These are phyloP conservation scores for Stercorarius parasiticus DNA, from an alignment of 2,113 vertebrate genomes.

Conservation along the genomic window DNA sequence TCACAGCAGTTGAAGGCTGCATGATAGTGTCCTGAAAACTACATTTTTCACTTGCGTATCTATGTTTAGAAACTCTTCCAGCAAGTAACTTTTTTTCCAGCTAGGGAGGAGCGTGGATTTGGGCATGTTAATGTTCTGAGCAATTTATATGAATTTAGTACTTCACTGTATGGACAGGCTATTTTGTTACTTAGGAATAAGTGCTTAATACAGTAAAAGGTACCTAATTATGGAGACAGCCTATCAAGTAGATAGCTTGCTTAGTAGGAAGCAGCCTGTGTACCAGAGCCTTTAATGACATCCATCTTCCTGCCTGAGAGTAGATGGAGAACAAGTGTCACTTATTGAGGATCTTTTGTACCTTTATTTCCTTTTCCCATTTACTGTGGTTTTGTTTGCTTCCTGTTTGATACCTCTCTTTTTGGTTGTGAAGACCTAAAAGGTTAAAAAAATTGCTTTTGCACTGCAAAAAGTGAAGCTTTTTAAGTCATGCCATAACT, in stretches of 20 bases:
- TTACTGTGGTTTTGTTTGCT: neutral
- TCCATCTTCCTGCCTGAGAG: neutral
- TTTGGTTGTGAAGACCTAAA: neutral
- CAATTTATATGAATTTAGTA: neutral
- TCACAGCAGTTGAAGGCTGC: neutral
- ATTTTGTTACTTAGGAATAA: neutral
- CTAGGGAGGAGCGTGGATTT: neutral
- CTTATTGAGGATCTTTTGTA: neutral
- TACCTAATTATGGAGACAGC: neutral
- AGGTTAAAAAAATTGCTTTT: neutral
- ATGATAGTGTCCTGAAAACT: neutral
- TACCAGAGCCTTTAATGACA: neutral
- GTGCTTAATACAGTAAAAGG: neutral
- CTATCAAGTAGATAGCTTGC: neutral
- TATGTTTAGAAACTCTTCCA: neutral
- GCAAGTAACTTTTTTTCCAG: neutral
- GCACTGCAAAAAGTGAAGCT: neutral
- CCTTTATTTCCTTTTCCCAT: neutral
- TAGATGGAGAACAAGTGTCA: neutral
- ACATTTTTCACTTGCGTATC: rapidly evolving
- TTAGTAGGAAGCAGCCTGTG: neutral
- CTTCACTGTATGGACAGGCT: neutral
- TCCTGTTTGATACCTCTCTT: neutral
- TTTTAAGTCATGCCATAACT: neutral
- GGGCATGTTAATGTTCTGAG: neutral